phyloP scores from a whole-genome alignment of 2,888 invertebrate genomes.

The Chrysina gloriosa region DNA sequence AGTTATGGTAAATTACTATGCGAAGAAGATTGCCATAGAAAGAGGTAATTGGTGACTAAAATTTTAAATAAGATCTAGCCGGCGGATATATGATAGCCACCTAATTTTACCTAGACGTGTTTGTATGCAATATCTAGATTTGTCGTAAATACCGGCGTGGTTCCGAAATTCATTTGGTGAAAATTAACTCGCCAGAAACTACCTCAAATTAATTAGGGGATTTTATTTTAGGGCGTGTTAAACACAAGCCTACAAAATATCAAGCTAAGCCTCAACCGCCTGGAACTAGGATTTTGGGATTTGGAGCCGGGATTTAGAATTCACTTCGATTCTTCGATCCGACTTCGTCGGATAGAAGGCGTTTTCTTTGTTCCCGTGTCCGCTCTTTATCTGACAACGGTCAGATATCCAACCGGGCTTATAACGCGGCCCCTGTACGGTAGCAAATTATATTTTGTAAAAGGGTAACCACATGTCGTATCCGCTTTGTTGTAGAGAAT shows the following conservation, averaged over 20 bases:
- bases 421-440: not conserved
- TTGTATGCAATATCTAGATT: too few relatives aligned
- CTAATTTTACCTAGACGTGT: too few relatives aligned
- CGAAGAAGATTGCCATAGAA: not conserved
- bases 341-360: conserved; percentile 17
- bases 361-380: conserved; percentile 1
- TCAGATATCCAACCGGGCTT: not conserved
- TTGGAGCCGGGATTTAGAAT: conserved; percentile 37
- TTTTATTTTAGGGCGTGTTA: conserved; percentile 40
- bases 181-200: not conserved
- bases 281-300: conserved; percentile 39
- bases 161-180: too few relatives aligned
- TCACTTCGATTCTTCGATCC: conserved; percentile 42
- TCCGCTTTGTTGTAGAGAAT: not conserved
- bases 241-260: conserved; percentile 40
- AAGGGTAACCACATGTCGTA: not conserved
- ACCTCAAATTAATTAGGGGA: conserved; percentile 39
- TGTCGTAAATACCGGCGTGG: too few relatives aligned
- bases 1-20: not conserved
- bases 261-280: conserved; percentile 36
- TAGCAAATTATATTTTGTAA: not conserved
- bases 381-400: not conserved
- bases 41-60: not conserved
- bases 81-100: not conserved
- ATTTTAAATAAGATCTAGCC: not conserved